Evolutionary conservation across 2,113 vertebrate species (phyloP).

Genomic region (Hypocryptadius cinnamomeus): DNA sequence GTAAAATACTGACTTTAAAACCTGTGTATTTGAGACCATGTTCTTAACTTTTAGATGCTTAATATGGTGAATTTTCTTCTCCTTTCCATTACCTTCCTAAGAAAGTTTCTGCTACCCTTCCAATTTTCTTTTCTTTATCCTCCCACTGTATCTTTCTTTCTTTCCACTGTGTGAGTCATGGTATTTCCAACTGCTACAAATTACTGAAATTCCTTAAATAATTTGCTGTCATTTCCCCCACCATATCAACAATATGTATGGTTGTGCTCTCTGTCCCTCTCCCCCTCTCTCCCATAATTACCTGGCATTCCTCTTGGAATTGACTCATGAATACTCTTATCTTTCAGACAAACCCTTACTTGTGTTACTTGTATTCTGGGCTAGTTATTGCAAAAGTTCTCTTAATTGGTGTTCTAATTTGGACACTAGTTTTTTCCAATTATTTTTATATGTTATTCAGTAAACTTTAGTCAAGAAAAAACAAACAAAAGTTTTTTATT

Average conservation of each 20-base stretch:
- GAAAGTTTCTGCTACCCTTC: not conserved
- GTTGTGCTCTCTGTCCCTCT: not conserved
- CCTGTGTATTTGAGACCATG: not conserved
- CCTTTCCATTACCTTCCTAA: not conserved
- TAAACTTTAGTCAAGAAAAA: not conserved
- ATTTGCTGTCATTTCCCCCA: not conserved
- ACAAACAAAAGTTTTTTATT: not conserved
- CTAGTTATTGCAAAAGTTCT: not conserved
- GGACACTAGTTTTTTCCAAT: not conserved
- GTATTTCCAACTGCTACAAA: not conserved
- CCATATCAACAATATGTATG: not conserved
- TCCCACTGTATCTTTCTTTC: not conserved
- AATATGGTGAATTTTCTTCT: not conserved
- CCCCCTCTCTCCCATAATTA: not conserved
- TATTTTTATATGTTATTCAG: not conserved
- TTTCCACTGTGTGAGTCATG: not conserved
- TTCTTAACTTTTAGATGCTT: not conserved
- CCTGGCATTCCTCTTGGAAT: not conserved
- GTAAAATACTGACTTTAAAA: not conserved
- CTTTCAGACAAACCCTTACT: not conserved
- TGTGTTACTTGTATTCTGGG: not conserved
- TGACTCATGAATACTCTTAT: not conserved
- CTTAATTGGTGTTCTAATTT: not conserved
- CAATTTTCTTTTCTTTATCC: not conserved
- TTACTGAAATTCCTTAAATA: not conserved